These are phyloP conservation scores for Nesometra sesokonis DNA, from an alignment of 35 echinoderm and acorn worm genomes.

Conservation along the genomic window DNA sequence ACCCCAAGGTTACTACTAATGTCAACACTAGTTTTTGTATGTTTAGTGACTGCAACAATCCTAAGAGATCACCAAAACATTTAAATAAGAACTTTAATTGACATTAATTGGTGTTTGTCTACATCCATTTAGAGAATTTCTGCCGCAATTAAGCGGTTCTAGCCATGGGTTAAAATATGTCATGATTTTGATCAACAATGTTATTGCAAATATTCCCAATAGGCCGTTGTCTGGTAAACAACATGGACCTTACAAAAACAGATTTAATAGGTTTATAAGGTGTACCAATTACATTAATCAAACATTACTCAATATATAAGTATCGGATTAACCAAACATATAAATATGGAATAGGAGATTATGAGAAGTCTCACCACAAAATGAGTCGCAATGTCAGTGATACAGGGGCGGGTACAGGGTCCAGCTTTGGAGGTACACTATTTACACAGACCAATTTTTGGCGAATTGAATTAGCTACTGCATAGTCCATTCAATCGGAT, in stretches of 20 bases:
- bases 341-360: no score
- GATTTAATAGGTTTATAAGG: background rate
- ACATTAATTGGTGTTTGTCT: background rate
- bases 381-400: no score
- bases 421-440: no score
- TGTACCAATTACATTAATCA: background rate
- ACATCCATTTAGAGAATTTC: background rate
- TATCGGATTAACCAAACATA: no score
- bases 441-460: no score
- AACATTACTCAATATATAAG: no score
- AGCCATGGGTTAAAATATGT: background rate
- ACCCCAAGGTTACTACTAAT: background rate
- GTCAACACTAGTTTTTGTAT: background rate
- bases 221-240: background rate
- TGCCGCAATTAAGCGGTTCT: background rate
- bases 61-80: background rate
- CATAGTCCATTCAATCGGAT: no score
- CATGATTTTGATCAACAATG: background rate
- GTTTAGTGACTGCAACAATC: background rate
- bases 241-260: background rate
- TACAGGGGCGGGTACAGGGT: no score
- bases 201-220: background rate
- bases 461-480: no score
- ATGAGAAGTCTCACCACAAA: no score
- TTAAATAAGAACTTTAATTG: background rate